These are phyloP conservation scores for Lydus trimaculatus DNA, from an alignment of 2,888 invertebrate species.

Conservation along the genomic window DNA sequence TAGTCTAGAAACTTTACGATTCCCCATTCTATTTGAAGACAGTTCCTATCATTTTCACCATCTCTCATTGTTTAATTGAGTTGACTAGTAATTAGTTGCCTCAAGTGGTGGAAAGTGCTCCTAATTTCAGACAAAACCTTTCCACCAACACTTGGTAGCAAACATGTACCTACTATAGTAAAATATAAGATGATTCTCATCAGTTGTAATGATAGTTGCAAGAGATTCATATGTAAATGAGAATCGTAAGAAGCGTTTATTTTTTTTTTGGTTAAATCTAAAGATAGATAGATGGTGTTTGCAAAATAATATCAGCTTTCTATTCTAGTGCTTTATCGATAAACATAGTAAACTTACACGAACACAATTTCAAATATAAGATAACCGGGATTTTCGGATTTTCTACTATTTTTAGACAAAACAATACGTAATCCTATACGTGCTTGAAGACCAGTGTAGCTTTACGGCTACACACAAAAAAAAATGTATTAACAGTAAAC, in stretches of 20 bases:
- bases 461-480: neutral
- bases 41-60: no score
- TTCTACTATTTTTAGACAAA: neutral
- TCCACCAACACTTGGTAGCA: neutral
- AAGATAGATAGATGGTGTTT: neutral
- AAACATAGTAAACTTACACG: neutral
- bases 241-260: no score
- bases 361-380: neutral
- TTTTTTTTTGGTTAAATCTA: neutral
- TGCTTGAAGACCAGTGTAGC: neutral
- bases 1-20: no score
- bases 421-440: neutral
- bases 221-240: neutral
- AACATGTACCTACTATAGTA: neutral
- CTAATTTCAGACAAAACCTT: neutral
- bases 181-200: neutral
- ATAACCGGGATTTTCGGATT: neutral
- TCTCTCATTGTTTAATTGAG: no score
- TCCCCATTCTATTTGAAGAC: no score
- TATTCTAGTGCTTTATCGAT: neutral
- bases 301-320: neutral
- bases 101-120: neutral
- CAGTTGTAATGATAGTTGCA: neutral
- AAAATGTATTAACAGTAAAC: neutral
- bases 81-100: neutral